phyloP scores from a whole-genome alignment of 2,888 invertebrate genomes.

The Rhingia campestris region DNA sequence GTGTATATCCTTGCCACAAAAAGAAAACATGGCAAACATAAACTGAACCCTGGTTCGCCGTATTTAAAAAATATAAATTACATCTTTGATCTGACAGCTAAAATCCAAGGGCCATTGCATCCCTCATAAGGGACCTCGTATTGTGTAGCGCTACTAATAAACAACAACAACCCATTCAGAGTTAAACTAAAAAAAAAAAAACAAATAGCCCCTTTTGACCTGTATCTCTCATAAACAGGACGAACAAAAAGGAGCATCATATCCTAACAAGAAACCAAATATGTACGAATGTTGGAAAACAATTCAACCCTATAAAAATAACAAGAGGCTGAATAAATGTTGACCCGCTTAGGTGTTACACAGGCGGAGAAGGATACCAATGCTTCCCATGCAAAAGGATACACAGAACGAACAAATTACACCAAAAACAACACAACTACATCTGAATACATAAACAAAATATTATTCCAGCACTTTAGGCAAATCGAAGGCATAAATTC shows the following conservation, averaged over 20 bases:
- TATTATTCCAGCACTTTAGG: slow-evolving; percentile 67
- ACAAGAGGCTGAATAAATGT: slow-evolving; percentile 47
- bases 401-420: slow-evolving; percentile 6
- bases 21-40: too few species aligned
- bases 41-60: too few species aligned
- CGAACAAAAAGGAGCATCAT: slow-evolving; percentile 9
- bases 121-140: too few species aligned
- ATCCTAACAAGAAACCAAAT: background rate
- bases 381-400: background rate
- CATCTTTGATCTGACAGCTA: too few species aligned
- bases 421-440: slow-evolving; percentile 36
- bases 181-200: slow-evolving; percentile 19
- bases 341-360: slow-evolving; percentile 50
- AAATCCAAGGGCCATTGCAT: too few species aligned
- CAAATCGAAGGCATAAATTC: slow-evolving; percentile 77
- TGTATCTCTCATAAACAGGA: slow-evolving; percentile 43
- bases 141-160: too few species aligned
- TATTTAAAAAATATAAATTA: too few species aligned
- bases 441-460: slow-evolving; percentile 64
- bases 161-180: too few species aligned
- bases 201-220: slow-evolving; percentile 24
- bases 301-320: slow-evolving; percentile 25
- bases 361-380: slow-evolving; percentile 12
- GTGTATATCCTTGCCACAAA: too few species aligned
- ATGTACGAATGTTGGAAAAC: slow-evolving; percentile 1